phyloP scores from a whole-genome alignment of 2,113 vertebrate genomes.

The Misgurnus anguillicaudatus region DNA sequence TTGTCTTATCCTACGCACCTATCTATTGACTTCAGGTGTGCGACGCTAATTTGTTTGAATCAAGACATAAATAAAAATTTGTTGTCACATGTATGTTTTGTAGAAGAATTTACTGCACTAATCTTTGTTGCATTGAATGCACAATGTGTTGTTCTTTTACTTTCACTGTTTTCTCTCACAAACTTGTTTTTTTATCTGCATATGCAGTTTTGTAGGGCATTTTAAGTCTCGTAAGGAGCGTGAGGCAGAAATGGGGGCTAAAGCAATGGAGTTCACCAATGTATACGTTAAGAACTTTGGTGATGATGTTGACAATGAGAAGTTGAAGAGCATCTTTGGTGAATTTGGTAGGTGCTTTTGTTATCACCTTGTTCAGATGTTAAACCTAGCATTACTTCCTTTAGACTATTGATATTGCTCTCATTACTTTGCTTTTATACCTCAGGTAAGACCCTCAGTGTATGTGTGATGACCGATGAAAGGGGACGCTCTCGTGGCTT shows the following conservation, averaged over 20 bases:
- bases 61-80: too few species aligned
- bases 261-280: conserved; percentile 89
- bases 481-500: conserved; percentile 85
- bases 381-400: too few species aligned
- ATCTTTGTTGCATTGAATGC: too few species aligned
- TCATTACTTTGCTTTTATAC: background rate
- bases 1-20: too few species aligned
- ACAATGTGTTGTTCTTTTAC: too few species aligned
- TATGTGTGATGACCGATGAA: conserved; percentile 91
- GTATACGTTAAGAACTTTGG: conserved; percentile 96
- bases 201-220: conserved; percentile 88
- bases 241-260: conserved; percentile 84
- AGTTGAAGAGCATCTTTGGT: conserved; percentile 84
- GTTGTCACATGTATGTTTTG: too few species aligned
- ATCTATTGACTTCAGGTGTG: too few species aligned
- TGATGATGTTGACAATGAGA: conserved; percentile 80
- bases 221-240: conserved; percentile 96
- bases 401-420: background rate
- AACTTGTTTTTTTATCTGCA: conserved; percentile 14
- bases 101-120: too few species aligned
- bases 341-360: conserved; percentile 78
- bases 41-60: too few species aligned
- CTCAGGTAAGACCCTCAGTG: conserved; percentile 87
- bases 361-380: background rate
- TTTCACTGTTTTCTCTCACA: too few species aligned